These are phyloP conservation scores for Hypocryptadius cinnamomeus DNA, from an alignment of 2,113 vertebrate genomes.

Conservation along the genomic window DNA sequence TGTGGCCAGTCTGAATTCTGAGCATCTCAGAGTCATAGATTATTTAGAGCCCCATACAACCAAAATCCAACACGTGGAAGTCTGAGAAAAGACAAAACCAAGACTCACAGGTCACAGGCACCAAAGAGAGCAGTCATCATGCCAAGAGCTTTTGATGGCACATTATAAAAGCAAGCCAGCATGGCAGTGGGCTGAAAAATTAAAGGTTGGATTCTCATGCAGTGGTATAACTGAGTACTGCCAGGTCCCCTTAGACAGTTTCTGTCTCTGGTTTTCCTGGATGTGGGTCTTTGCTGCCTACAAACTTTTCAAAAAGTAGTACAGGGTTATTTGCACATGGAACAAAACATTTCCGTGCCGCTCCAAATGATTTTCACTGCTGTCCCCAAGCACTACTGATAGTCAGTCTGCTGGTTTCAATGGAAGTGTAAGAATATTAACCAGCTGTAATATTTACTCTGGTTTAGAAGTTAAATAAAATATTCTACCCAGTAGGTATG, in stretches of 20 bases:
- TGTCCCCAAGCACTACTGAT: neutral
- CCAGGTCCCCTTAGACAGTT: neutral
- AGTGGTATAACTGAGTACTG: neutral
- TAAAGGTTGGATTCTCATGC: neutral
- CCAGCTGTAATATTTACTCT: neutral
- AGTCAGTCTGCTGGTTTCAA: neutral
- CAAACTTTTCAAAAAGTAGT: neutral
- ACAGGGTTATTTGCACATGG: accelerated
- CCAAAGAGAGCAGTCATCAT: neutral
- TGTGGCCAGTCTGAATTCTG: neutral
- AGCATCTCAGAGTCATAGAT: neutral
- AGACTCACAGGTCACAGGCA: neutral
- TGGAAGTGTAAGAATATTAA: neutral
- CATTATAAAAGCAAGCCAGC: neutral
- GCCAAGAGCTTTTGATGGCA: neutral
- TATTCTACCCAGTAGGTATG: neutral
- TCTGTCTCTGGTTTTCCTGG: neutral
- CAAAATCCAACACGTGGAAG: neutral
- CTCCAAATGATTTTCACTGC: neutral
- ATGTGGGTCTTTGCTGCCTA: neutral
- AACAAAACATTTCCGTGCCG: neutral
- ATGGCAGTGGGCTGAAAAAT: neutral
- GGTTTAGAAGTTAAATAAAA: neutral
- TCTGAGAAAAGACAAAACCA: neutral
- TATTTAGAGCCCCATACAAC: neutral